Percentiles rank a stretch among this genome's conserved stretches.
Conservation (phyloP, 2,797 vertebrate genomes). For the Cynopterus sphinx region DNA sequence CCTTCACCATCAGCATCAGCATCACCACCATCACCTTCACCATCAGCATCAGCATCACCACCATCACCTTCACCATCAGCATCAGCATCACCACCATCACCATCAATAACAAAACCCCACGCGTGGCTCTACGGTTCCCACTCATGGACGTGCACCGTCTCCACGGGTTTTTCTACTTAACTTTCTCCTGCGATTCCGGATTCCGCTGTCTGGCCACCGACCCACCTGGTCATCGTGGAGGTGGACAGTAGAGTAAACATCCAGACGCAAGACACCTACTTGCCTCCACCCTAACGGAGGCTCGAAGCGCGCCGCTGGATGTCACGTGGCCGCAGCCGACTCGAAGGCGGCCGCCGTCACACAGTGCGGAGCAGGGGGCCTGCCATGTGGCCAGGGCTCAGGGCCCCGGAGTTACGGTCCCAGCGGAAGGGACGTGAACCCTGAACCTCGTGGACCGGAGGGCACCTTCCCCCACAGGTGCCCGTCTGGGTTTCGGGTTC, state of each 20-base stretch:
- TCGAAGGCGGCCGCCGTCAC: not conserved
- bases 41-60: too few relatives aligned
- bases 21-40: too few relatives aligned
- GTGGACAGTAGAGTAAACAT: not conserved
- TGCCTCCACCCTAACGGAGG: accelerated
- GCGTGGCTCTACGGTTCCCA: not conserved
- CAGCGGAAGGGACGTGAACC: not conserved
- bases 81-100: too few relatives aligned
- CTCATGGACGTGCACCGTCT: not conserved
- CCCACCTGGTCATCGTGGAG: not conserved
- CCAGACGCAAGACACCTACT: not conserved
- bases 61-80: too few relatives aligned
- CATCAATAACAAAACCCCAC: not conserved
- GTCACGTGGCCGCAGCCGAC: not conserved
- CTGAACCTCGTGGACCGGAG: not conserved
- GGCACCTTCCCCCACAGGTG: not conserved
- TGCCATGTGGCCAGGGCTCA: not conserved
- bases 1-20: too few relatives aligned
- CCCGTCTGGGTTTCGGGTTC: not conserved
- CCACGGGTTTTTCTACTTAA: not conserved
- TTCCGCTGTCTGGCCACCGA: not conserved
- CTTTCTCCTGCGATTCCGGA: not conserved
- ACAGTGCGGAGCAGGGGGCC: not conserved
- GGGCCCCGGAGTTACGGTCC: not conserved
- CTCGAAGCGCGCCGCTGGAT: not conserved